Conservation (phyloP, 2,113 vertebrate genomes). For the Solea senegalensis region DNA sequence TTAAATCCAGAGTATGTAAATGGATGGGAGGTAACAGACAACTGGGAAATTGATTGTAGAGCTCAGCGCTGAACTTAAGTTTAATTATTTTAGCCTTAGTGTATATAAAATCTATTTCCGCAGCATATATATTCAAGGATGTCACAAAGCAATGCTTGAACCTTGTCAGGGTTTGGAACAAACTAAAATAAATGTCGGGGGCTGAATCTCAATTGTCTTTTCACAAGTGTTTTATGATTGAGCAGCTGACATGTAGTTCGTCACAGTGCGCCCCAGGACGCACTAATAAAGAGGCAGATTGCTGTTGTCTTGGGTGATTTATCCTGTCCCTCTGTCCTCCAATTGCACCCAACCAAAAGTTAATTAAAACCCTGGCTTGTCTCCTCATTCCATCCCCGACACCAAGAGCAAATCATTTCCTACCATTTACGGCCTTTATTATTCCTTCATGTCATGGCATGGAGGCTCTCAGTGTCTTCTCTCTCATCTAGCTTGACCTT, state of each 20-base stretch:
- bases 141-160: constrained; percentile 5
- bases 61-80: background rate
- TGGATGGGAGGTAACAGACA: constrained; percentile 7
- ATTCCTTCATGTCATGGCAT: constrained; percentile 55
- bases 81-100: constrained; percentile 10
- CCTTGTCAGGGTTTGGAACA: constrained; percentile 25
- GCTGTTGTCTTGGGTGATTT: constrained; percentile 75
- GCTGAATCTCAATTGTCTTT: constrained; percentile 49
- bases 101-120: constrained; percentile 5
- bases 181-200: constrained; percentile 29
- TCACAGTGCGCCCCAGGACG: constrained; percentile 42
- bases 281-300: constrained; percentile 75
- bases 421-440: constrained; percentile 61
- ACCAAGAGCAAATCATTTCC: constrained; percentile 68
- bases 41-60: constrained; percentile 9
- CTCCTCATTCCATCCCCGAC: constrained; percentile 60
- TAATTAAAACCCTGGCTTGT: constrained; percentile 73
- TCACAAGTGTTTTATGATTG: constrained; percentile 65
- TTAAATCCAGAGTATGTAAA: constrained; percentile 23
- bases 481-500: constrained; percentile 12
- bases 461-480: background rate
- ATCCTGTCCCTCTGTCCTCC: constrained; percentile 62
- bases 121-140: constrained; percentile 8
- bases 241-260: constrained; percentile 53
- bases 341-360: constrained; percentile 64